Evolutionary conservation across 2,797 vertebrate genomes (phyloP).

Genomic region (Gymnocypris eckloni): DNA sequence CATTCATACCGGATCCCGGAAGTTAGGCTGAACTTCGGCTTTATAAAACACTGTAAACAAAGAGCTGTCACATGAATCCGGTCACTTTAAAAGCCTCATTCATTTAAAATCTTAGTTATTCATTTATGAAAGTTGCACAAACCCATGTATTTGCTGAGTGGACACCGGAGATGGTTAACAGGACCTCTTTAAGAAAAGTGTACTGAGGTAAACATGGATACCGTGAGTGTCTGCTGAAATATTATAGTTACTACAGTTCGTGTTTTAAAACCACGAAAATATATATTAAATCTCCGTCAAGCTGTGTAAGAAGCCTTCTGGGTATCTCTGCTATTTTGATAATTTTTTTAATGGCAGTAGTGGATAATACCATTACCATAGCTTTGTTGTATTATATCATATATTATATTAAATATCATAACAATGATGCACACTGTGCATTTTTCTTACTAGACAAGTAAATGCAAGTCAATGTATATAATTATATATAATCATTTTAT

Average conservation of each 20-base stretch:
- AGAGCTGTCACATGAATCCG: constrained; percentile 21
- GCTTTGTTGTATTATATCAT: not conserved
- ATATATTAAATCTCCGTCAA: not conserved
- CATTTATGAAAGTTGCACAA: constrained; percentile 8
- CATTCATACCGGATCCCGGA: constrained; percentile 45
- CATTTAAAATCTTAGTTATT: constrained; percentile 12
- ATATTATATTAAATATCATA: not conserved
- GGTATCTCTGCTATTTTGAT: not conserved
- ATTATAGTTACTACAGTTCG: not conserved
- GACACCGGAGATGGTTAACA: not conserved
- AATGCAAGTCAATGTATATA: not conserved
- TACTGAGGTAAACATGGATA: not conserved
- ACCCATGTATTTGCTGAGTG: not conserved
- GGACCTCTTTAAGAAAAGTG: not conserved
- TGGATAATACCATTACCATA: not conserved
- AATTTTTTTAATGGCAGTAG: not conserved
- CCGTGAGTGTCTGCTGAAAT: not conserved
- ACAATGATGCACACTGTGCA: not conserved
- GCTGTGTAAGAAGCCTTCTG: not conserved
- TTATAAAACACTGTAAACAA: constrained; percentile 26
- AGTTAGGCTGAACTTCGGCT: constrained; percentile 35
- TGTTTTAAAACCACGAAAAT: not conserved
- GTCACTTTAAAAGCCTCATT: not conserved
- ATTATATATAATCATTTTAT: constrained; percentile 44
- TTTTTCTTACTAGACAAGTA: not conserved